phyloP scores from a whole-genome alignment of 2,797 vertebrate genomes.

The Epinephelus malabaricus region DNA sequence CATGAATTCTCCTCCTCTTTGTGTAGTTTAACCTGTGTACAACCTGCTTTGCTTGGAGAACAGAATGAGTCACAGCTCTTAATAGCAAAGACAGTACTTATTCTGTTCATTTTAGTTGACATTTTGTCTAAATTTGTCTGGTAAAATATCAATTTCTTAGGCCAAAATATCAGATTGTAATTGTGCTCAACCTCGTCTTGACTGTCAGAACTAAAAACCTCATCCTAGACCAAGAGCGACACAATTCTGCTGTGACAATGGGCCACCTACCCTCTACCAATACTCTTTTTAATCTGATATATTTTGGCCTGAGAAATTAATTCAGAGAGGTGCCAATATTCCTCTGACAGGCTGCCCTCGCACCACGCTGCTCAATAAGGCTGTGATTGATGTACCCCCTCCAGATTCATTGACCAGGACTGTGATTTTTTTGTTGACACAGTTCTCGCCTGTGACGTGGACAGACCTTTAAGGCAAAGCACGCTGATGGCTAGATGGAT shows the following conservation, averaged over 20 bases:
- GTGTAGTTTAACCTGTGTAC: background rate
- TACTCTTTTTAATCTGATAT: slow-evolving; percentile 39
- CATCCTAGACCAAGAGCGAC: background rate
- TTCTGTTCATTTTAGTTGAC: no score
- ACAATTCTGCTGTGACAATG: background rate
- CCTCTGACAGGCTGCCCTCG: slow-evolving; percentile 58
- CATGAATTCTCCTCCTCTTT: background rate
- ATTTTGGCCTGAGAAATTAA: slow-evolving; percentile 47
- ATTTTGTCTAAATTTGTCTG: background rate
- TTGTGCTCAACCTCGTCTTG: background rate
- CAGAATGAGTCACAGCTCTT: background rate
- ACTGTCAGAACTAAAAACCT: background rate
- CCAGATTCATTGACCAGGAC: slow-evolving; percentile 63
- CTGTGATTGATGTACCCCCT: slow-evolving; percentile 71
- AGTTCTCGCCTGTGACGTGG: slow-evolving; percentile 24
- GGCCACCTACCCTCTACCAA: background rate
- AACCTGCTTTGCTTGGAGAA: background rate
- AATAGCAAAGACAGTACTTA: background rate
- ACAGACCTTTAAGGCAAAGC: slow-evolving; percentile 45
- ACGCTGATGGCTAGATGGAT: slow-evolving; percentile 54
- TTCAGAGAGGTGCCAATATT: slow-evolving; percentile 55
- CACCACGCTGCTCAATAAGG: slow-evolving; percentile 61
- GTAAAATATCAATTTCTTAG: background rate
- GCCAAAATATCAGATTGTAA: background rate
- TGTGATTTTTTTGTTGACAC: slow-evolving; percentile 48